Conservation (phyloP, 2,797 vertebrate genomes). For the Pteropus rufus region DNA sequence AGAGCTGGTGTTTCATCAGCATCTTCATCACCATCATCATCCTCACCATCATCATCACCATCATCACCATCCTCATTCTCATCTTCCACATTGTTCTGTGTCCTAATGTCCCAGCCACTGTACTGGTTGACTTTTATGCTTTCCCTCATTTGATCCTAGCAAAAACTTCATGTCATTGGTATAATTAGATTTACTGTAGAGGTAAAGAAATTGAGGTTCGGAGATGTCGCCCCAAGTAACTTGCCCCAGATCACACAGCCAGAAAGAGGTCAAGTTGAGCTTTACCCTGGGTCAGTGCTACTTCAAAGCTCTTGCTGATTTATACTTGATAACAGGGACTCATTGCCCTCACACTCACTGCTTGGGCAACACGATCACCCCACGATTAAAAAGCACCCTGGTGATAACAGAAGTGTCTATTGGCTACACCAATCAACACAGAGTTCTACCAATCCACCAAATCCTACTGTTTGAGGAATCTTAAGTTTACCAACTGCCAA, state of each 20-base stretch:
- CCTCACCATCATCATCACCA: rapidly evolving
- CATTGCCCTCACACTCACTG: not conserved
- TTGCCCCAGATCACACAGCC: not conserved
- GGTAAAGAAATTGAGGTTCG: not conserved
- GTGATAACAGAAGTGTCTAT: not conserved
- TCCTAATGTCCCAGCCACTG: not conserved
- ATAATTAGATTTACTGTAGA: not conserved
- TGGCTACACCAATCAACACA: not conserved
- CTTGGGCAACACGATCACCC: not conserved
- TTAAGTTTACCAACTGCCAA: rapidly evolving
- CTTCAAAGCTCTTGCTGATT: not conserved
- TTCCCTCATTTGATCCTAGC: not conserved
- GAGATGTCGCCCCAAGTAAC: not conserved
- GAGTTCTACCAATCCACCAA: rapidly evolving
- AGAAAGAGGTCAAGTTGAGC: not conserved
- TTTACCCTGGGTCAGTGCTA: no score
- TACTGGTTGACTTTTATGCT: rapidly evolving
- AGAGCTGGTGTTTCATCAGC: not conserved
- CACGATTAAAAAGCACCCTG: not conserved
- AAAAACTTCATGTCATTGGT: not conserved
- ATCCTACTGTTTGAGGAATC: rapidly evolving
- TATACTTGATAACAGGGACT: not conserved
- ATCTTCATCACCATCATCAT: not conserved
- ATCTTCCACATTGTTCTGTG: no score
- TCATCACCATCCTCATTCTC: no score